A percentile compares a stretch with the other conserved stretches of the same genome.
Conservation (phyloP, 2,888 invertebrate genomes). For the Diachrysia chrysitis region DNA sequence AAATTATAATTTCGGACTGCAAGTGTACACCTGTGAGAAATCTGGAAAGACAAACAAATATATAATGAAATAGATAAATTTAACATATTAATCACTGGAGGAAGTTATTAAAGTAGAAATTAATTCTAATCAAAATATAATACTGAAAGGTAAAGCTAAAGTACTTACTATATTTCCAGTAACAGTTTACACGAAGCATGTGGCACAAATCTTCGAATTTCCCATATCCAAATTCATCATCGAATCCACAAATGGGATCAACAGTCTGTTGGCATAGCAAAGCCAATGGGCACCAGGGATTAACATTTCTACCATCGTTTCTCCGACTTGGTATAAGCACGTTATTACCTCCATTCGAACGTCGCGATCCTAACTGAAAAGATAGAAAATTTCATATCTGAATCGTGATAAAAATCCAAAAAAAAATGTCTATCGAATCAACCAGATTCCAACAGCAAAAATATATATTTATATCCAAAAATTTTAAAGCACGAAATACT, state of each 20-base stretch:
- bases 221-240: constrained; percentile 75
- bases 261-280: constrained; percentile 66
- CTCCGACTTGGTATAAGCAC: constrained; percentile 33
- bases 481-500: neutral
- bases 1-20: constrained; percentile 57
- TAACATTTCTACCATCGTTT: constrained; percentile 46
- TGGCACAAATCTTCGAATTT: constrained; percentile 79
- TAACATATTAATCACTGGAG: too few relatives aligned
- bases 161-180: constrained; percentile 78
- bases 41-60: constrained; percentile 68
- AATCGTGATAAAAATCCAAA: neutral
- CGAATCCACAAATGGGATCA: constrained; percentile 73
- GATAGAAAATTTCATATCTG: constrained; percentile 50
- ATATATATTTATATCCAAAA: neutral
- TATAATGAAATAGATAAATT: neutral
- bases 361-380: constrained; percentile 67
- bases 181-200: constrained; percentile 79
- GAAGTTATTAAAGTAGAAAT: too few relatives aligned
- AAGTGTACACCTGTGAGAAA: constrained; percentile 71
- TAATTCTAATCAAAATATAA: neutral
- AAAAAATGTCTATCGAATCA: neutral
- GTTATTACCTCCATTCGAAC: constrained; percentile 56
- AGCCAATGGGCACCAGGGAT: constrained; percentile 75
- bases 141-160: neutral
- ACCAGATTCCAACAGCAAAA: neutral